These are phyloP conservation scores for Tinamus major DNA, from an alignment of 2,797 vertebrate genomes.

Conservation along the genomic window DNA sequence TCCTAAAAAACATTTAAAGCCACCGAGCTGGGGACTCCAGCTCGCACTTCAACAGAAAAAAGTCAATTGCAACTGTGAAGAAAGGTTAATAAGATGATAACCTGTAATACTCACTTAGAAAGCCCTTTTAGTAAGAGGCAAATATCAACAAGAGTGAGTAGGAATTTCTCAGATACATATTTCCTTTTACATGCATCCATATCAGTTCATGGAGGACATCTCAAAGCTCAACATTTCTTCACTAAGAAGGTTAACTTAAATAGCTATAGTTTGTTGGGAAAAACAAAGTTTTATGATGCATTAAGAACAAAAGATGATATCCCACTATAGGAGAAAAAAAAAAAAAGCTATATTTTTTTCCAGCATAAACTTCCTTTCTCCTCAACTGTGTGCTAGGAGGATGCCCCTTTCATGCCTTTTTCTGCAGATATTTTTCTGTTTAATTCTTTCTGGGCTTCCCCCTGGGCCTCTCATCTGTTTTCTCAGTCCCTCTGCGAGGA, in stretches of 20 bases:
- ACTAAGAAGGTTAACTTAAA: background rate
- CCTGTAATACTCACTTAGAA: background rate
- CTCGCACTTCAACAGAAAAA: background rate
- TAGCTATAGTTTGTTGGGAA: background rate
- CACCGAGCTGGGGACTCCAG: background rate
- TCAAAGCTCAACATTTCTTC: background rate
- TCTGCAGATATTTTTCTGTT: background rate
- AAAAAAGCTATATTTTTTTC: background rate
- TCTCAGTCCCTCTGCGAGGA: background rate
- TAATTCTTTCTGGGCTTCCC: background rate
- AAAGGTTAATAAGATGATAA: slow-evolving; percentile 32
- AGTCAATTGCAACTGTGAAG: background rate
- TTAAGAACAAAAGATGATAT: background rate
- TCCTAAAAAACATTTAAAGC: background rate
- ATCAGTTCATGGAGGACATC: background rate
- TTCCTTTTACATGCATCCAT: background rate
- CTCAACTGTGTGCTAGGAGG: background rate
- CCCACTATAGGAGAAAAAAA: too few relatives aligned
- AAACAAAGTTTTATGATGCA: background rate
- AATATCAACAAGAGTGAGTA: background rate
- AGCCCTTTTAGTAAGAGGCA: background rate
- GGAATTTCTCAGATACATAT: background rate
- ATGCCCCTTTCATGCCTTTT: background rate
- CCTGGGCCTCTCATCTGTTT: background rate
- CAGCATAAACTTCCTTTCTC: background rate